Conservation (phyloP, 1,140 invertebrate genomes). For the Brachionus rubens region DNA sequence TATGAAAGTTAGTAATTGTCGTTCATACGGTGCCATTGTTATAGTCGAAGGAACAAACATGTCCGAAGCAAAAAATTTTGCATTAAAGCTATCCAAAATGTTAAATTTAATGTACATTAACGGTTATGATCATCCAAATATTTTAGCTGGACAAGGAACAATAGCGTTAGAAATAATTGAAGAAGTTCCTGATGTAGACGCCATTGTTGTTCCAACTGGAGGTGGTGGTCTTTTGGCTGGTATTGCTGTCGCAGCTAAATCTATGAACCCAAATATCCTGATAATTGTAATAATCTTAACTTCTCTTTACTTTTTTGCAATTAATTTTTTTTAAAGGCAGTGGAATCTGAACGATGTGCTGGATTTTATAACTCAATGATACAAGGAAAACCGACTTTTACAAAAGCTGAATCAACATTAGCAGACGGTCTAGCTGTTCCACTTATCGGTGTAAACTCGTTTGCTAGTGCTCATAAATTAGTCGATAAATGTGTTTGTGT, state of each 20-base stretch:
- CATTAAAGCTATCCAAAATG: slow-evolving; percentile 41
- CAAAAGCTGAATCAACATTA: slow-evolving; percentile 71
- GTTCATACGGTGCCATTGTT: slow-evolving; percentile 76
- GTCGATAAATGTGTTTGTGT: slow-evolving; percentile 69
- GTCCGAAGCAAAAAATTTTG: slow-evolving; percentile 64
- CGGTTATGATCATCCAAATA: slow-evolving; percentile 81
- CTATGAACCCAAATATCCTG: slow-evolving; percentile 71
- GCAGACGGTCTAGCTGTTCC: slow-evolving; percentile 86
- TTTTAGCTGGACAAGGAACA: slow-evolving; percentile 87
- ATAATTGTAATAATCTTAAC: slow-evolving; percentile 62
- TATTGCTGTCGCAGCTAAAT: slow-evolving; percentile 78
- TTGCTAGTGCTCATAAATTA: slow-evolving; percentile 70
- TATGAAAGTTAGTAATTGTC: slow-evolving; percentile 86
- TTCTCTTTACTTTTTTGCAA: not conserved
- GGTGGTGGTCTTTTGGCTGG: slow-evolving; percentile 85
- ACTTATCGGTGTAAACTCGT: slow-evolving; percentile 81
- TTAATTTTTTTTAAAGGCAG: slow-evolving; percentile 68
- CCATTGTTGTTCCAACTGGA: slow-evolving; percentile 71
- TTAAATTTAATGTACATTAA: slow-evolving; percentile 40
- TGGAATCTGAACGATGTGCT: slow-evolving; percentile 82
- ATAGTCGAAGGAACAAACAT: slow-evolving; percentile 79
- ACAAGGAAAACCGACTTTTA: slow-evolving; percentile 68
- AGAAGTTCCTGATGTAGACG: slow-evolving; percentile 66
- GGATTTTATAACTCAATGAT: slow-evolving; percentile 74
- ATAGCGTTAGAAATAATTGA: slow-evolving; percentile 85